Evolutionary conservation across 2,797 vertebrate genomes (phyloP), one percentile per base, ranked within the genome.

Genomic region (Heteromormyrus szaboi): DNA sequence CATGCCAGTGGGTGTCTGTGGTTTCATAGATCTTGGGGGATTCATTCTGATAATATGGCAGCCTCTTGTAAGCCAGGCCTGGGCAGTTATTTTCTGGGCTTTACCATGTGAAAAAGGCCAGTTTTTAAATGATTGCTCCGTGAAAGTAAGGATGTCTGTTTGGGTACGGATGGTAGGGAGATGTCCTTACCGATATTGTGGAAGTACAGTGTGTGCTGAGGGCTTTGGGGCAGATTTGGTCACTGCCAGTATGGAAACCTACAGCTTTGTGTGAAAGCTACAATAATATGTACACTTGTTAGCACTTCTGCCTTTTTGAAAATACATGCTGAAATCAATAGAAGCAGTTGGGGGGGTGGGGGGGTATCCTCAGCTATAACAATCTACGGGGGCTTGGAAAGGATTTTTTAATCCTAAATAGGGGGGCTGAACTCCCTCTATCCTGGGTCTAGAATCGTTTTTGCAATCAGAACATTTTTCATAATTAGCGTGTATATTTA

Each of bases 271-370:
- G n/a, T 65, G 22, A 65, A 65, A 65, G 56, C n/a, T 22, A 59
- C 54, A 62, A 62, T 22, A 25, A 62, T 62, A 25, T 25, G 25
- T 25, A 2, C 56, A 22, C 56, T 62, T 62, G 2, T 22, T 62
- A 62, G 59, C 8, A 11, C 2, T 65, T 29, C 22, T 8, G 7
- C 59, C 59, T 11, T 65, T 65, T 65, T 65, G 22, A 25, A 29
- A 25, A 65, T 65, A 25, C 59, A 29, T 65, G 8, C 8, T 11
- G 59, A 25, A 62, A 25, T 62, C 59, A 62, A 62, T 62, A 62
- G n/a, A 59, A 59, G 56, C 48, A 51, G 91, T 91, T 95, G 94
- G 91, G 90, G n/a, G 76, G 88, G 53, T 19, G 53, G 17, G 53
- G 12, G 14, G 56, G 22, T 0, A 8, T 25, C 22, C 59, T 65